phyloP scores from a whole-genome alignment of 2,888 invertebrate genomes.

The Allacma fusca region DNA sequence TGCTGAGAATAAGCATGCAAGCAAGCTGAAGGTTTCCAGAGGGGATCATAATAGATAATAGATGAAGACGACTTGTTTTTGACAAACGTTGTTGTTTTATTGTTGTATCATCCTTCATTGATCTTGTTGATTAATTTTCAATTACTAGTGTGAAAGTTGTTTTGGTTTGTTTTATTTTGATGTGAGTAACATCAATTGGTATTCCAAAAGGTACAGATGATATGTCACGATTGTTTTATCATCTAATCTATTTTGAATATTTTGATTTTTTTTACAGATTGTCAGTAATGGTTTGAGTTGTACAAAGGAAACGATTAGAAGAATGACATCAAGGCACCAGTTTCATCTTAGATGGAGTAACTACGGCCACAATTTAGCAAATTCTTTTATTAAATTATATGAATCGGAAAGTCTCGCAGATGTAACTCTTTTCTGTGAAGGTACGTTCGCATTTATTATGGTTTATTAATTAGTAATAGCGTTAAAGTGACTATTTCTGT shows the following conservation, averaged over 20 bases:
- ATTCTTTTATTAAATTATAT: constrained; percentile 90
- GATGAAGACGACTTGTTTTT: no score
- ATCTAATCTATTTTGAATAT: not conserved
- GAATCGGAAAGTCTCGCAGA: constrained; percentile 92
- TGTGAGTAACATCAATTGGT: no score
- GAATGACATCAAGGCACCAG: constrained; percentile 90
- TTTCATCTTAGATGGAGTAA: constrained; percentile 96
- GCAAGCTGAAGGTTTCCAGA: no score
- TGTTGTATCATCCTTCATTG: no score
- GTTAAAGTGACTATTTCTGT: not conserved
- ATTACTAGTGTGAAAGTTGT: no score
- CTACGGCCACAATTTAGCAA: constrained; percentile 91
- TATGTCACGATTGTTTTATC: no score
- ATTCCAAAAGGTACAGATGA: not conserved
- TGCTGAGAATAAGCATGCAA: no score
- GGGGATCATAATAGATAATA: no score
- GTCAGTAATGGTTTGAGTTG: constrained; percentile 46
- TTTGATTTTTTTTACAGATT: constrained; percentile 38
- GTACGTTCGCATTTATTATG: constrained; percentile 69
- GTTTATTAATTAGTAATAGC: constrained; percentile 3
- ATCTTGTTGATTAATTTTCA: no score
- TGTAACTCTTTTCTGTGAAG: constrained; percentile 92
- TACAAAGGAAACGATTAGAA: constrained; percentile 64
- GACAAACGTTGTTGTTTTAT: no score
- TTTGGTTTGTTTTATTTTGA: no score